Conservation (phyloP, 1,140 invertebrate species). For the Drosophila prosaltans region DNA sequence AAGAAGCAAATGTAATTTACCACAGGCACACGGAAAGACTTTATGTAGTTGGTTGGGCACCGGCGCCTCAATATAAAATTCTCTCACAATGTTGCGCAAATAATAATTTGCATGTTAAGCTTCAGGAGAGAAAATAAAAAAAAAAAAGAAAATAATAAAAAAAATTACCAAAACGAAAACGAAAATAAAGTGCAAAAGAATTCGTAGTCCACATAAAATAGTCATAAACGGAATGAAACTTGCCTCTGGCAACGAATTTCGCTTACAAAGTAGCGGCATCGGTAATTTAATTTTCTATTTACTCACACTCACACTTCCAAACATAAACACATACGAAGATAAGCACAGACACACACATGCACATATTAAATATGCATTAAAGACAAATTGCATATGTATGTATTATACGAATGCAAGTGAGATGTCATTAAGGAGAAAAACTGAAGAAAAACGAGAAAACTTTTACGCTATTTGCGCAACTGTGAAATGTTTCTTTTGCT, state of each 20-base stretch:
- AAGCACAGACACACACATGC: constrained; percentile 8
- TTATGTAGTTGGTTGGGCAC: constrained; percentile 28
- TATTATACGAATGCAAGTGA: constrained; percentile 6
- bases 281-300: constrained; percentile 60
- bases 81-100: constrained; percentile 59
- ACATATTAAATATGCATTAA: constrained; percentile 58
- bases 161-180: constrained; percentile 3
- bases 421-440: constrained; percentile 10
- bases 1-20: constrained; percentile 8
- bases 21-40: constrained; percentile 27
- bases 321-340: not conserved
- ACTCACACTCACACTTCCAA: constrained; percentile 4
- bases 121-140: constrained; percentile 10
- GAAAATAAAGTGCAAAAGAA: constrained; percentile 54
- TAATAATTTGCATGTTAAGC: constrained; percentile 63
- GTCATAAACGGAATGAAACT: constrained; percentile 53
- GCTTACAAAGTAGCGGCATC: constrained; percentile 50
- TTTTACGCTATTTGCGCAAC: not conserved
- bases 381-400: constrained; percentile 48
- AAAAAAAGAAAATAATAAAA: constrained; percentile 9
- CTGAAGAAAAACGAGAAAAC: not conserved
- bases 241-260: constrained; percentile 23
- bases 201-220: constrained; percentile 58
- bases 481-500: not conserved
- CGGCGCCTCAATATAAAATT: constrained; percentile 47